phyloP scores from a whole-genome alignment of 2,797 vertebrate genomes.

The Rhinella marina region DNA sequence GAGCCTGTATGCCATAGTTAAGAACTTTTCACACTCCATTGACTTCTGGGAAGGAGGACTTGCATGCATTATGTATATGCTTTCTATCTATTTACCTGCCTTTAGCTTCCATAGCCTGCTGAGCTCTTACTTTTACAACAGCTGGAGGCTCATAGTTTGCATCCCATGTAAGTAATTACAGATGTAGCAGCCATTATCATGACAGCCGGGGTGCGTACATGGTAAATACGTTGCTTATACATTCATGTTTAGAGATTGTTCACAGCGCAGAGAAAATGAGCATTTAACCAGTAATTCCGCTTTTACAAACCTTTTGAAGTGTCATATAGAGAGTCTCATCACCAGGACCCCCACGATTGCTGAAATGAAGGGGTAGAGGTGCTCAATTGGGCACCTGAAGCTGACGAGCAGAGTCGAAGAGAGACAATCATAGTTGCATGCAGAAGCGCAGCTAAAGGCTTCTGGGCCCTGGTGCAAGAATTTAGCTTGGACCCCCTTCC shows the following conservation, averaged over 20 bases:
- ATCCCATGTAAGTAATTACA: neutral
- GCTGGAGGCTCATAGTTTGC: neutral
- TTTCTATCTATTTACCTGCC: neutral
- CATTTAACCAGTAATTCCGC: neutral
- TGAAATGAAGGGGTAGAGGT: too few relatives aligned
- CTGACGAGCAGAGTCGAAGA: too few relatives aligned
- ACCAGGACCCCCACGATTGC: too few relatives aligned
- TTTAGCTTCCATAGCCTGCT: neutral
- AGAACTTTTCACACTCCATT: neutral
- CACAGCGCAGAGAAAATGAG: neutral
- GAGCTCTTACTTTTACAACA: neutral
- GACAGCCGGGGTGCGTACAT: neutral
- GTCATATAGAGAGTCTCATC: too few relatives aligned
- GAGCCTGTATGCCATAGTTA: neutral
- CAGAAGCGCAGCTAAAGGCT: too few relatives aligned
- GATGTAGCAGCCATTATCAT: neutral
- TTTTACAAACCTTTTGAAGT: too few relatives aligned
- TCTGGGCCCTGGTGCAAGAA: too few relatives aligned
- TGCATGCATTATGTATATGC: neutral
- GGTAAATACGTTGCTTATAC: neutral
- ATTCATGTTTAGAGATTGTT: neutral
- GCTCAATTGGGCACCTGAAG: too few relatives aligned
- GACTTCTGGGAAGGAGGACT: neutral
- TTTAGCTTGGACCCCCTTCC: too few relatives aligned
- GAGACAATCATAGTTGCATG: too few relatives aligned